Conservation (phyloP, 1,140 invertebrate species). For the Caenorhabditis brenneri region DNA sequence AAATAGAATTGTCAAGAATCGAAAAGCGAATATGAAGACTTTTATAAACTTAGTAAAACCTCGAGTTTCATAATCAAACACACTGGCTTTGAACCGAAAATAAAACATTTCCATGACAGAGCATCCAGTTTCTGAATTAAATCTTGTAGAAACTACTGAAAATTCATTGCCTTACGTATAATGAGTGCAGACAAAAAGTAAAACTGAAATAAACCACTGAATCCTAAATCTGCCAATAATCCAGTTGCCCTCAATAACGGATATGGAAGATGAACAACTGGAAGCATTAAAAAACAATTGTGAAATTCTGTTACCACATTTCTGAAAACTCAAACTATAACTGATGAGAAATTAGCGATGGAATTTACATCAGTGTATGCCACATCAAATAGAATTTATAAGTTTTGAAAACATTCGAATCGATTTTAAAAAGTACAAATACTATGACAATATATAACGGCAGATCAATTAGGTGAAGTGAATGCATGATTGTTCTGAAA, state of each 20-base stretch:
- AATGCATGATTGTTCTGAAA: not conserved
- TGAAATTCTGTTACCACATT: constrained; percentile 9
- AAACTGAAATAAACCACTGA: constrained; percentile 2
- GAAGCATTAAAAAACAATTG: not conserved
- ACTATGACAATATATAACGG: not conserved
- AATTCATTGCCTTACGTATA: not conserved
- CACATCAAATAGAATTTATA: constrained; percentile 2
- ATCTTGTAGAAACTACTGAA: not conserved
- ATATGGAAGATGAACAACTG: not conserved
- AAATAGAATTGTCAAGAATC: not conserved
- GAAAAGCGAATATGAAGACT: not conserved
- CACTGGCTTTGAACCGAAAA: not conserved
- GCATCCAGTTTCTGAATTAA: not conserved
- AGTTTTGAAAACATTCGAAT: not conserved
- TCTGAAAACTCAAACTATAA: not conserved
- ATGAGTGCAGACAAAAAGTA: not conserved
- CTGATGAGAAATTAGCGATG: too few species aligned
- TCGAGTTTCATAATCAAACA: not conserved
- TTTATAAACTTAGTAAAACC: not conserved
- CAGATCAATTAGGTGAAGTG: not conserved
- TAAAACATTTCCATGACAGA: constrained; percentile 11
- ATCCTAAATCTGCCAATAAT: not conserved
- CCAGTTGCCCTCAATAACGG: not conserved
- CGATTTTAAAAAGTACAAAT: not conserved
- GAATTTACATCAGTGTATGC: not conserved